phyloP scores from a whole-genome alignment of 2,888 invertebrate species.

The Andrena marginata region DNA sequence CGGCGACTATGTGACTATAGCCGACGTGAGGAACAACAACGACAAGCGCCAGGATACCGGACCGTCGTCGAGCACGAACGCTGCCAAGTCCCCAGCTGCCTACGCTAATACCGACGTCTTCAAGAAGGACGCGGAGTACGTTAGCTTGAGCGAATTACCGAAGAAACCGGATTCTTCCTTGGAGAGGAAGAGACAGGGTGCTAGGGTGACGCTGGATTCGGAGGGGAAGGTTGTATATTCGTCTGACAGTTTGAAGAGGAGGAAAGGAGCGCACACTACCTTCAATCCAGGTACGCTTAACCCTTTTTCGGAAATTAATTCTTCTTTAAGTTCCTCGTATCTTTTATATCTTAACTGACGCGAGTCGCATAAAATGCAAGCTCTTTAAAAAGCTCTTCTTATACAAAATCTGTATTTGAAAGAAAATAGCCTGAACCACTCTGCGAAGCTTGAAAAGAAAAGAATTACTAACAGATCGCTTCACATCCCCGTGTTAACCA shows the following conservation, averaged over 20 bases:
- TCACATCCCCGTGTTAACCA: not conserved
- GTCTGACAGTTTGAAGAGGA: slow-evolving; percentile 93
- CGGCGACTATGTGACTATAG: slow-evolving; percentile 95
- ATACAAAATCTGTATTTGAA: no score
- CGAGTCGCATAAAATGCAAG: no score
- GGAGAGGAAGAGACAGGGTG: slow-evolving; percentile 88
- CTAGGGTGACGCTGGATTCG: slow-evolving; percentile 93
- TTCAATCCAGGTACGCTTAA: slow-evolving; percentile 90
- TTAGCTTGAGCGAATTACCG: slow-evolving; percentile 93
- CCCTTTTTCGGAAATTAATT: not conserved
- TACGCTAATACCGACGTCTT: slow-evolving; percentile 89
- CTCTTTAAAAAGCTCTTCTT: no score
- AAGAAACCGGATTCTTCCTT: slow-evolving; percentile 86
- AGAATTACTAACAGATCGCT: no score
- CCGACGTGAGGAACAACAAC: slow-evolving; percentile 93
- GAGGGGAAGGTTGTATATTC: slow-evolving; percentile 95
- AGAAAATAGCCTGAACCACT: no score
- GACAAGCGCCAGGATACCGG: slow-evolving; percentile 85
- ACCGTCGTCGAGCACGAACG: slow-evolving; percentile 58
- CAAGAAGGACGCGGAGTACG: slow-evolving; percentile 91
- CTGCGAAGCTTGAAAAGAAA: no score
- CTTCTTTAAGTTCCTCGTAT: no score
- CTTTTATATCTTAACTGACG: no score
- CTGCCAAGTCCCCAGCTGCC: slow-evolving; percentile 71
- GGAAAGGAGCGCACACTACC: slow-evolving; percentile 93